Base-by-base conservation (phyloP, 1,140 invertebrate genomes). In the Drosophila pandora region DNA sequence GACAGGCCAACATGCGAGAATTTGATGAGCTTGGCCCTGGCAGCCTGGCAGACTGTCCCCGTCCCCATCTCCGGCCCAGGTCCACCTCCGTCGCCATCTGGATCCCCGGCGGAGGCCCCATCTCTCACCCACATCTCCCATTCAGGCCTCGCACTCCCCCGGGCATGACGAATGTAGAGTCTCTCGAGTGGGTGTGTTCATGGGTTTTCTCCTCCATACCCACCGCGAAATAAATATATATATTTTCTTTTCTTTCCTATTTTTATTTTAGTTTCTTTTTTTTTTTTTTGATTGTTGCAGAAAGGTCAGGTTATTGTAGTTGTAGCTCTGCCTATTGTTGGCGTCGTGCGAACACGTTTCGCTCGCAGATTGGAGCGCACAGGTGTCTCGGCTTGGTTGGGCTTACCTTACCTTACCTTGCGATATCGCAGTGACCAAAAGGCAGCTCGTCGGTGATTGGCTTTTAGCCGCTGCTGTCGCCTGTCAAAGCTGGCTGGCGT, bases 1-100 rank as follows among this genome's bases (percentile, higher is more conserved):
- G 87, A 90, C 87, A 90, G 87, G 64, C 55, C 81, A 87, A 90
- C 87, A 90, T 90, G 87, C 81, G 87, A 90, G 76, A 85, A 77
- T 90, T 90, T 90, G 87, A 90, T 85, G 81, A 87, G 81, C 87
- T 59, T 55, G 63, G 32, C 56, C 48, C 61, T 54, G 39, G 41
- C 41, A 21, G 41, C 10, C 8, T 17, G 17, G 17, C 17, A 17
- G 12, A 37, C 28, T 53, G 17, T 17, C n/a, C 12, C 12, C 23
- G 34, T 22, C 32, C 25, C 45, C 52, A 22, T 0, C 37, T 13
- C 10, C 48, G 6, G 13, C 25, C 45, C 22, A 34, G 21, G 48
- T 17, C 48, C 41, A 32, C 8, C n/a, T 49, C 32, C 53, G 12
- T 34, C 34, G 50, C 34, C 28, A 4, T 39, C 48, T 37, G 37